Evolutionary conservation across 1,140 invertebrate species (phyloP).

Genomic region (Diorhabda carinulata): DNA sequence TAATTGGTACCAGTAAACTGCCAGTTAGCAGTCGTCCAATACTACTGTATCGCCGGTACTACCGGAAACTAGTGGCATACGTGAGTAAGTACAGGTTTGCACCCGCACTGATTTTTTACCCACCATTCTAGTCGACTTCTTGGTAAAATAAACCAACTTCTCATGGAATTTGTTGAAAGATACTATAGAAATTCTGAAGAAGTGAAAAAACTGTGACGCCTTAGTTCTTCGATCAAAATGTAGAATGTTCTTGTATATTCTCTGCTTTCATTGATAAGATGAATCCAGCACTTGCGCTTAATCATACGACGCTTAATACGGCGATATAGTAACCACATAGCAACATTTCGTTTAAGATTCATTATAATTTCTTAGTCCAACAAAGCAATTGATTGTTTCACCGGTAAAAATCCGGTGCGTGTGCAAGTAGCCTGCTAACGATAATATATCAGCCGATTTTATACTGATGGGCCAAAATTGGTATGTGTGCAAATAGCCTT

Average conservation of each 20-base stretch:
- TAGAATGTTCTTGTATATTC: constrained; percentile 15
- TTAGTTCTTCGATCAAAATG: constrained; percentile 12
- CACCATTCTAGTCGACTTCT: not conserved
- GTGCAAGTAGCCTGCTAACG: not conserved
- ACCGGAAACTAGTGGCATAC: too few species aligned
- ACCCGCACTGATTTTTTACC: not conserved
- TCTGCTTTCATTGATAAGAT: constrained; percentile 23
- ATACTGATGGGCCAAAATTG: constrained; percentile 3
- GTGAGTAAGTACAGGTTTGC: too few species aligned
- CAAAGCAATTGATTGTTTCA: constrained; percentile 7
- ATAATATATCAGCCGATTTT: constrained; percentile 10
- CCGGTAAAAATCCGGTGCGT: constrained; percentile 6
- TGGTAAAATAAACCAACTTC: constrained; percentile 8
- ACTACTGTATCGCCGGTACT: too few species aligned
- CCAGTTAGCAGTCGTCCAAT: too few species aligned
- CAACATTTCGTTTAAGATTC: constrained; percentile 16
- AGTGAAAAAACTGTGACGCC: constrained; percentile 18
- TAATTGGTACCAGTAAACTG: too few species aligned
- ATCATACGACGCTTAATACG: constrained; percentile 10
- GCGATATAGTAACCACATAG: constrained; percentile 15
- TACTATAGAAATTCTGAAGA: constrained; percentile 14
- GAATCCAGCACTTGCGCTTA: constrained; percentile 16
- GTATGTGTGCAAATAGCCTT: not conserved
- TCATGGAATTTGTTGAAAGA: constrained; percentile 12
- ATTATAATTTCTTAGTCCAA: constrained; percentile 10